Conservation (phyloP, 2,888 invertebrate genomes). For the Apamea anceps region DNA sequence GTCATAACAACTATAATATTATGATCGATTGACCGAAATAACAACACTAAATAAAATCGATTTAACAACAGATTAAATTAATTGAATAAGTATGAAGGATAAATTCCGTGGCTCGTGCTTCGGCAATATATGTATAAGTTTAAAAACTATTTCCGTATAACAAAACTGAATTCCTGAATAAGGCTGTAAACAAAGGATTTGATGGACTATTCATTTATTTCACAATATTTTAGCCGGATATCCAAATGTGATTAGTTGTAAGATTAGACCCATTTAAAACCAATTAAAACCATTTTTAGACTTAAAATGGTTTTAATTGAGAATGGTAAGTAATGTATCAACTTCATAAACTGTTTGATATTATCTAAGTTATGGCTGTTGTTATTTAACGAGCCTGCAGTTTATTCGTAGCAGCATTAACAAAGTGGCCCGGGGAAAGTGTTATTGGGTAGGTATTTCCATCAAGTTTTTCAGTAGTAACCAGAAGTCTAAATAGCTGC, state of each 20-base stretch:
- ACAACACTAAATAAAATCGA: constrained; percentile 17
- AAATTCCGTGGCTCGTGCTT: constrained; percentile 26
- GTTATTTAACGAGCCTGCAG: constrained; percentile 4
- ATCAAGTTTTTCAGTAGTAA: not conserved
- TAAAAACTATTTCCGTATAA: constrained; percentile 41
- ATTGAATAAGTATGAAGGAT: constrained; percentile 41
- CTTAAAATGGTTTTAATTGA: constrained; percentile 12
- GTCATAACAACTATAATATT: not conserved
- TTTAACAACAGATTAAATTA: constrained; percentile 26
- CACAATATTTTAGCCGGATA: constrained; percentile 22
- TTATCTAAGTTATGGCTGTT: constrained; percentile 12
- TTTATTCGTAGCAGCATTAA: not conserved
- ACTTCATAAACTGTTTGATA: constrained; percentile 5
- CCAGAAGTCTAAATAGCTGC: not conserved
- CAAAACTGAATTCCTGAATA: constrained; percentile 28
- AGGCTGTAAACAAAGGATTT: constrained; percentile 29
- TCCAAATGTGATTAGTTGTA: not conserved
- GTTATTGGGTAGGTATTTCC: not conserved
- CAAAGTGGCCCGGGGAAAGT: not conserved
- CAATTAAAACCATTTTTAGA: too few relatives aligned
- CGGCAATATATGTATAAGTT: constrained; percentile 2
- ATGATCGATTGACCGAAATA: constrained; percentile 21
- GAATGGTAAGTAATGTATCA: constrained; percentile 6
- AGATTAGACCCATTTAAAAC: too few relatives aligned
- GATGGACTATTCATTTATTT: constrained; percentile 10